A percentile compares a stretch with the other conserved stretches of the same genome.
Evolutionary conservation across 37 sponge, comb jelly and placozoan species (phyloP).

Genomic region (Haliclona indistincta): DNA sequence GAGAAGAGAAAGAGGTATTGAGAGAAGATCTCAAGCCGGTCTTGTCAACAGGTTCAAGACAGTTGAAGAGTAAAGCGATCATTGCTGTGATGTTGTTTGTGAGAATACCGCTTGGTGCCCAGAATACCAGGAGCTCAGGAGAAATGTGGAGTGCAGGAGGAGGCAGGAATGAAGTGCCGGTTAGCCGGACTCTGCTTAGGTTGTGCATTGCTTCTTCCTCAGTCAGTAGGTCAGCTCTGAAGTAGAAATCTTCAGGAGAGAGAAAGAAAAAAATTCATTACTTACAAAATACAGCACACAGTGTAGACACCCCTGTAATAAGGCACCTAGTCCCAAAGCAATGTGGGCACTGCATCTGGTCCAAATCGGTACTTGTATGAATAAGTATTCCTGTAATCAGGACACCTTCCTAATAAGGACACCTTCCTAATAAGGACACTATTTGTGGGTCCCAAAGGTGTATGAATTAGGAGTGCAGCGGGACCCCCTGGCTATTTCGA

Average conservation of each 20-base stretch:
- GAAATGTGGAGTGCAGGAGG: constrained; percentile 38
- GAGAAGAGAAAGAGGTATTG: not conserved
- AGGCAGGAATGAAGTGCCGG: constrained; percentile 20
- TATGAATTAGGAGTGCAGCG: too few relatives aligned
- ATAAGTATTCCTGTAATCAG: too few relatives aligned
- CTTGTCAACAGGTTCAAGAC: constrained; percentile 16
- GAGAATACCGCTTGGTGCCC: not conserved
- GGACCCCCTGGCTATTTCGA: too few relatives aligned
- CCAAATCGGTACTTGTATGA: too few relatives aligned
- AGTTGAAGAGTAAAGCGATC: constrained; percentile 37
- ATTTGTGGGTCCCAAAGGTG: too few relatives aligned
- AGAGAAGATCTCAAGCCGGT: not conserved
- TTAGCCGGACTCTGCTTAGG: not conserved
- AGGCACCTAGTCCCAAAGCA: too few relatives aligned
- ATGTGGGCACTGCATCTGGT: not conserved
- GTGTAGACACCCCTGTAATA: too few relatives aligned
- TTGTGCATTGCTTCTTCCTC: constrained; percentile 10
- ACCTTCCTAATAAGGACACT: too few relatives aligned
- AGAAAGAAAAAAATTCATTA: not conserved
- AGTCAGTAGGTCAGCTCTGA: constrained; percentile 5
- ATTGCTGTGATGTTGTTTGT: constrained; percentile 40
- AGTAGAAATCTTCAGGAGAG: constrained; percentile 38
- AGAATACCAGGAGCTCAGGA: constrained; percentile 14
- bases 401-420: too few relatives aligned
- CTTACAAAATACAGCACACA: too few relatives aligned